Evolutionary conservation across 2,797 vertebrate species (phyloP).

Genomic region (Eleutherodactylus coqui): DNA sequence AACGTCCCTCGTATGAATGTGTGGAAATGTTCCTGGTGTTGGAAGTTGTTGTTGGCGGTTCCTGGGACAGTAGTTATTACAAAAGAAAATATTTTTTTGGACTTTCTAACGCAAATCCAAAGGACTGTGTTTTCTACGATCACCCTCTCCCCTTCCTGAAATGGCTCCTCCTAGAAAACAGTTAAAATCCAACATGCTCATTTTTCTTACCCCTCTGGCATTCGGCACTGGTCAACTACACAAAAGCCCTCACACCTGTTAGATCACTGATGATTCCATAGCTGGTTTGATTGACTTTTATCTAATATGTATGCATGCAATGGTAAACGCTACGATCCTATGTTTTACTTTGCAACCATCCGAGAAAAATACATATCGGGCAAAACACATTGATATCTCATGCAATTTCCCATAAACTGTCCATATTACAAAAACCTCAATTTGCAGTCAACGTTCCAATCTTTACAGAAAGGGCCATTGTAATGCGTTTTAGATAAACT

Average conservation of each 20-base stretch:
- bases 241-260: neutral
- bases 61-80: neutral
- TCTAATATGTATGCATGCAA: neutral
- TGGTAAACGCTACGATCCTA: no score
- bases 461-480: no score
- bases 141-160: neutral
- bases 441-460: no score
- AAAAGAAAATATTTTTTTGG: neutral
- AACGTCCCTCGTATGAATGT: neutral
- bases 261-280: neutral
- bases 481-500: no score
- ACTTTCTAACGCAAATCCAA: neutral
- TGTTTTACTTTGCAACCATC: no score
- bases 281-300: neutral
- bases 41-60: no score
- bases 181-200: neutral
- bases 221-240: neutral
- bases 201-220: neutral
- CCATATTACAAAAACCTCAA: no score
- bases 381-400: no score
- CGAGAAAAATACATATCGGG: no score
- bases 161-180: neutral
- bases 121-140: neutral
- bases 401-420: no score
- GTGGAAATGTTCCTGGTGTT: neutral